Conservation (phyloP, 2,113 vertebrate species). For the Alexandromys fortis region DNA sequence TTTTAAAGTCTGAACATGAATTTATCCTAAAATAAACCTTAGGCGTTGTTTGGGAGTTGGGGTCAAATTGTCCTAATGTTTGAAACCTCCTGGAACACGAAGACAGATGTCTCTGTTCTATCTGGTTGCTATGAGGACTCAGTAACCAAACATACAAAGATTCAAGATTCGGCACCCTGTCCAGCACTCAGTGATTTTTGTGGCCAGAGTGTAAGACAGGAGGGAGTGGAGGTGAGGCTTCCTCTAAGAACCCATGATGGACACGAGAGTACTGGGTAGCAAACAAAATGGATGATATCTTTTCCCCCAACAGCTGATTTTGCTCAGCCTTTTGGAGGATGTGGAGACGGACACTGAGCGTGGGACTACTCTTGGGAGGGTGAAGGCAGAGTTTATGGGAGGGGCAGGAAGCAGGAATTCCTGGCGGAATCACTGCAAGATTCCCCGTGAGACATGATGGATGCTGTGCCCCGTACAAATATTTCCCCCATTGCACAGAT, state of each 20-base stretch:
- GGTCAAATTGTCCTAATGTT: not conserved
- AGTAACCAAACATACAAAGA: not conserved
- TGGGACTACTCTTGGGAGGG: not conserved
- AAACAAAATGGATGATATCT: not conserved
- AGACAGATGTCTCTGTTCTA: not conserved
- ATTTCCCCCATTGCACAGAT: not conserved
- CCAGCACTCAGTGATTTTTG: not conserved
- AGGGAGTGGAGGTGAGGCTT: not conserved
- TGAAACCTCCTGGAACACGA: not conserved
- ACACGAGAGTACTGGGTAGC: not conserved
- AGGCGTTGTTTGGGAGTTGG: not conserved
- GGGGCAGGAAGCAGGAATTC: not conserved
- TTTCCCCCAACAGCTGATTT: not conserved
- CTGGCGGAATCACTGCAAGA: too few relatives aligned
- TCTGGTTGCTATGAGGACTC: not conserved
- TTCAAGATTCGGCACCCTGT: not conserved
- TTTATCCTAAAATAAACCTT: constrained; percentile 14
- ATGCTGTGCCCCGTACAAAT: not conserved
- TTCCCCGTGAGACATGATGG: not conserved
- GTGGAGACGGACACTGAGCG: not conserved
- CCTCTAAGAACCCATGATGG: not conserved
- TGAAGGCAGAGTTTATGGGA: not conserved
- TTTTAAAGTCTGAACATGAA: constrained; percentile 34
- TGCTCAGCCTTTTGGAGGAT: not conserved
- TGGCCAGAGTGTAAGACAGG: not conserved